phyloP scores from a whole-genome alignment of 2,797 vertebrate genomes.

The Lepilemur septentrionalis region DNA sequence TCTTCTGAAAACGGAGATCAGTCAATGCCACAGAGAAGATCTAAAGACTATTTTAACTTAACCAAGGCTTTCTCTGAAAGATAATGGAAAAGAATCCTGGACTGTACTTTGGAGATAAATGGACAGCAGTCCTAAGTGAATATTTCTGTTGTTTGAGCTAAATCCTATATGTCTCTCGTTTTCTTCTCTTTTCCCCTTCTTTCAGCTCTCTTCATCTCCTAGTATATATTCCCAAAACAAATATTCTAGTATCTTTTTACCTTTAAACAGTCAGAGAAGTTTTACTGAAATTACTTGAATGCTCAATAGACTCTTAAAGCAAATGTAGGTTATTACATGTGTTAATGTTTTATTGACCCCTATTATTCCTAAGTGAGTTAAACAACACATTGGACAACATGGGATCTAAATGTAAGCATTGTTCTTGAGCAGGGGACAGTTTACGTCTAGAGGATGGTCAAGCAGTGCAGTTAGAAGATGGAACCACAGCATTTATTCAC shows the following conservation, averaged over 20 bases:
- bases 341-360: neutral
- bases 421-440: conserved; percentile 89
- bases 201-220: neutral
- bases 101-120: neutral
- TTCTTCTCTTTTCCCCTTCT: neutral
- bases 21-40: neutral
- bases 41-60: neutral
- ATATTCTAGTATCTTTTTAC: neutral
- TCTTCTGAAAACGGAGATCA: neutral
- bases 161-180: neutral
- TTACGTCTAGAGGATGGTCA: conserved; percentile 98
- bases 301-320: conserved; percentile 12
- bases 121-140: neutral
- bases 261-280: neutral
- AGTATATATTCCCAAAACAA: conserved; percentile 14
- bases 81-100: neutral
- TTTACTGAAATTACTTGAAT: conserved; percentile 47
- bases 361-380: neutral
- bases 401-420: conserved; percentile 75
- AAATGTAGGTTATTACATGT: neutral
- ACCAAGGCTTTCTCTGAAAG: neutral
- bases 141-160: neutral
- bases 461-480: conserved; percentile 97
- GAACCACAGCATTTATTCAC: conserved; percentile 97
- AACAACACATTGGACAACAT: neutral